Conservation (phyloP, 2,113 vertebrate genomes). For the Lethenteron camtschaticum region DNA sequence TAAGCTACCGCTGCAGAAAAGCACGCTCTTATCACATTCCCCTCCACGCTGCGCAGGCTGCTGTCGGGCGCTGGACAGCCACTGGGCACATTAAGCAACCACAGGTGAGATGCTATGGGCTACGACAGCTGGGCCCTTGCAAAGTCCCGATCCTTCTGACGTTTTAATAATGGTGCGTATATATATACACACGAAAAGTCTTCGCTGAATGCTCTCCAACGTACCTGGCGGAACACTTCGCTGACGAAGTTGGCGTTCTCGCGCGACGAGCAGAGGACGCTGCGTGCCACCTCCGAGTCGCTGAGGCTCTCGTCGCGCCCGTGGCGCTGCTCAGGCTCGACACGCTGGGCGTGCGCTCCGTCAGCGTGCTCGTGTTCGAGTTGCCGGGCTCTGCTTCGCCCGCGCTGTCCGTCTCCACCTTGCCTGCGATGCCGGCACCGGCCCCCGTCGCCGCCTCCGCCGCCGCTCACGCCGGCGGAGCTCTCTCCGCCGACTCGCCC, state of each 20-base stretch:
- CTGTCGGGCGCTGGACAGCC: too few relatives aligned
- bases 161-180: too few relatives aligned
- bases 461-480: slow-evolving; percentile 24
- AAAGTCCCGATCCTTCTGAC: too few relatives aligned
- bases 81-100: too few relatives aligned
- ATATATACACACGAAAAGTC: too few relatives aligned
- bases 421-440: slow-evolving; percentile 11
- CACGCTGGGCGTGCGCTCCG: slow-evolving; percentile 87
- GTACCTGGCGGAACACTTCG: slow-evolving; percentile 96
- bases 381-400: slow-evolving; percentile 17
- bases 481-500: slow-evolving; percentile 42
- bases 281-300: slow-evolving; percentile 82
- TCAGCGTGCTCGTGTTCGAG: slow-evolving; percentile 90
- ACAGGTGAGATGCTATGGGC: too few relatives aligned
- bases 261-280: slow-evolving; percentile 71
- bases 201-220: neutral
- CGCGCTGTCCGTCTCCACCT: slow-evolving; percentile 55
- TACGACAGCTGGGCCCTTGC: too few relatives aligned
- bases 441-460: slow-evolving; percentile 15
- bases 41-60: too few relatives aligned
- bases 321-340: slow-evolving; percentile 90
- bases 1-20: too few relatives aligned
- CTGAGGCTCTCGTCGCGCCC: slow-evolving; percentile 78
- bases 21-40: too few relatives aligned
- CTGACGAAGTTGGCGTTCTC: slow-evolving; percentile 91